Evolutionary conservation across 2,797 vertebrate genomes (phyloP), one percentile per base, ranked within the genome.

Genomic region (Eospalax fontanierii): DNA sequence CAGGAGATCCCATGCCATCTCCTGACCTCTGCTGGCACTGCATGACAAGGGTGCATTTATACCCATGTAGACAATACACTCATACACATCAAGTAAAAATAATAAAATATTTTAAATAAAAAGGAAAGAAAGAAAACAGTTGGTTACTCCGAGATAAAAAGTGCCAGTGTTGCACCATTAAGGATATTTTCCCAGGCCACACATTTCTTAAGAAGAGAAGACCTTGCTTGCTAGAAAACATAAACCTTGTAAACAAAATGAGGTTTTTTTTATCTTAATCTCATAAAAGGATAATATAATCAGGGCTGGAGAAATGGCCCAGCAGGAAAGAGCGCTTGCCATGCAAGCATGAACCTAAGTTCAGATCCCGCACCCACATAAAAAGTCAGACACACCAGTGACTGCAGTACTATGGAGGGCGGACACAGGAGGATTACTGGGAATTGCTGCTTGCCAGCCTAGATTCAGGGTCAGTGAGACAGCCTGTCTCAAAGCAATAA

Each of bases 181-280:
- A 15, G 50, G 50, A 54, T 54, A 54, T 54, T 54, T 54, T 54
- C 14, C 46, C 14, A 12, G 50, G 50, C 50, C 50, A 54, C 50
- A 54, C 2, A 9, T 54, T 54, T 54, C 12, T 54, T 54, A 26
- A 35, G 24, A 79, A 79, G 6, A 82, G 46, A 68, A 91, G 35
- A 54, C 21, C 28, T 68, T 75, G 57, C 38, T 73, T 46, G 38
- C 26, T 75, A 70, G 16, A 92, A 74, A 95, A 87, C 83, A 35
- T 68, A 65, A 87, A 91, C 81, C 50, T 21, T 82, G 0, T 80
- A 81, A 89, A 82, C 19, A 93, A 9, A 89, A 84, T 28, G 30
- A 22, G 38, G 8, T 50, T 95, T 93, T 84, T 54, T 16, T 94
- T 73, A 38, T 28, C 63, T 93, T 75, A 12, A 16, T 94, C 33